These are phyloP conservation scores for Mnemiopsis leidyi DNA, from an alignment of 37 sponge, comb jelly and placozoan species.

Conservation along the genomic window DNA sequence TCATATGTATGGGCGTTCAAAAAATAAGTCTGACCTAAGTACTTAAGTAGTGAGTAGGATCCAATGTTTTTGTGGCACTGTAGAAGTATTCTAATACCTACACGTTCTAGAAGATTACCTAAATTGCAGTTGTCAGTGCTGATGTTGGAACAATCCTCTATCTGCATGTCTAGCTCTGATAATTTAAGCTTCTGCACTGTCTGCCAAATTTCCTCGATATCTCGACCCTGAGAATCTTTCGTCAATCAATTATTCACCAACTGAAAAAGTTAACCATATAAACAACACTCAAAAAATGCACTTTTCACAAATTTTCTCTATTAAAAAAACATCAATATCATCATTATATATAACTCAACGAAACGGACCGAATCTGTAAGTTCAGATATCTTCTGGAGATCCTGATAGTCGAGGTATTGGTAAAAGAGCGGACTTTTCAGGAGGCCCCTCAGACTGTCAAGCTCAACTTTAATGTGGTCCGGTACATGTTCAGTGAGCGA, in stretches of 20 bases:
- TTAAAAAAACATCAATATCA: too few relatives aligned
- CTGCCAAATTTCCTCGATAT: constrained; percentile 31
- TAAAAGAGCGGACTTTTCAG: constrained; percentile 29
- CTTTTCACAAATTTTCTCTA: too few relatives aligned
- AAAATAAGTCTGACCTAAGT: too few relatives aligned
- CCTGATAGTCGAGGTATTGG: constrained; percentile 28
- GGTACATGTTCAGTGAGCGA: neutral
- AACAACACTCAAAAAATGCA: neutral
- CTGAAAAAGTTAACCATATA: too few relatives aligned
- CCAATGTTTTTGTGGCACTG: too few relatives aligned
- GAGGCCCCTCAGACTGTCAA: neutral
- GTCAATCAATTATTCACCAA: neutral
- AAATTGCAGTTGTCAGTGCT: neutral
- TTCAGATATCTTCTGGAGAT: neutral
- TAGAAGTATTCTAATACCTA: too few relatives aligned
- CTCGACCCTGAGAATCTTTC: neutral
- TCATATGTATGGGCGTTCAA: too few relatives aligned
- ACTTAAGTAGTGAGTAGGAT: too few relatives aligned
- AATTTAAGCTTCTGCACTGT: neutral
- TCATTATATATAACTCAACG: too few relatives aligned
- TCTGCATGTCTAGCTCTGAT: neutral
- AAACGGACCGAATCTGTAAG: neutral
- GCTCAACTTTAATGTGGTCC: neutral
- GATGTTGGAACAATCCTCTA: neutral
- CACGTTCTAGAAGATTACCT: too few relatives aligned